Conservation (phyloP, 2,113 vertebrate species). For the Orthonyx spaldingii region DNA sequence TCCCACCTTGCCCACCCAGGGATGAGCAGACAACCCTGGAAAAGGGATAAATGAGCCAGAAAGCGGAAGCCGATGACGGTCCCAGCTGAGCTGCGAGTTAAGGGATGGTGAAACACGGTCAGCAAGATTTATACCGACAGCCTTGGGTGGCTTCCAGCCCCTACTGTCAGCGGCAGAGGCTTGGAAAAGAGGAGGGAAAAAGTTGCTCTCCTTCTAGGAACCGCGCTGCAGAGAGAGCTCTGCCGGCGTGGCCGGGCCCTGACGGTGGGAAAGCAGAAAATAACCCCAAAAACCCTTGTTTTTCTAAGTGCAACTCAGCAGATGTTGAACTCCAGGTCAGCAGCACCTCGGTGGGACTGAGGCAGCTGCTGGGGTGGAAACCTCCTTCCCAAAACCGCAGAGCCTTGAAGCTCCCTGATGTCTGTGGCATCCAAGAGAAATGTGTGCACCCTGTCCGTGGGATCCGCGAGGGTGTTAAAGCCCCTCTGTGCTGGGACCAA, state of each 20-base stretch:
- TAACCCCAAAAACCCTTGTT: rapidly evolving
- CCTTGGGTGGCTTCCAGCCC: constrained; percentile 8
- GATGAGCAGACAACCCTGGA: neutral
- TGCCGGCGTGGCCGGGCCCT: rapidly evolving
- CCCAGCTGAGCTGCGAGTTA: neutral
- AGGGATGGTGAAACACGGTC: constrained; percentile 43
- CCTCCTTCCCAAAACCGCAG: neutral
- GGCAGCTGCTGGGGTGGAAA: neutral
- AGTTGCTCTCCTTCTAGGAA: constrained; percentile 56
- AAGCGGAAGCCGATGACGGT: neutral
- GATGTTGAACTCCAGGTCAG: neutral
- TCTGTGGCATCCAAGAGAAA: neutral
- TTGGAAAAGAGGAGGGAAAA: constrained; percentile 47
- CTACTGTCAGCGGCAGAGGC: neutral
- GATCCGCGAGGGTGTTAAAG: rapidly evolving
- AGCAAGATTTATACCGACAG: constrained; percentile 21
- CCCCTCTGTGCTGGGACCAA: rapidly evolving
- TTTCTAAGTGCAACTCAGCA: neutral
- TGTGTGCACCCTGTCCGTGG: rapidly evolving
- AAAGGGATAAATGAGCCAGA: constrained; percentile 14
- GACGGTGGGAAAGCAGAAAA: rapidly evolving
- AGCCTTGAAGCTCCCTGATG: neutral
- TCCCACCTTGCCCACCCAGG: neutral
- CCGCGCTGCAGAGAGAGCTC: neutral
- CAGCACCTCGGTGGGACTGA: neutral